A percentile compares a stretch with the other conserved stretches of the same genome.
These are phyloP conservation scores for Pomatostomus ruficeps DNA, from an alignment of 2,113 vertebrate species.

Conservation along the genomic window DNA sequence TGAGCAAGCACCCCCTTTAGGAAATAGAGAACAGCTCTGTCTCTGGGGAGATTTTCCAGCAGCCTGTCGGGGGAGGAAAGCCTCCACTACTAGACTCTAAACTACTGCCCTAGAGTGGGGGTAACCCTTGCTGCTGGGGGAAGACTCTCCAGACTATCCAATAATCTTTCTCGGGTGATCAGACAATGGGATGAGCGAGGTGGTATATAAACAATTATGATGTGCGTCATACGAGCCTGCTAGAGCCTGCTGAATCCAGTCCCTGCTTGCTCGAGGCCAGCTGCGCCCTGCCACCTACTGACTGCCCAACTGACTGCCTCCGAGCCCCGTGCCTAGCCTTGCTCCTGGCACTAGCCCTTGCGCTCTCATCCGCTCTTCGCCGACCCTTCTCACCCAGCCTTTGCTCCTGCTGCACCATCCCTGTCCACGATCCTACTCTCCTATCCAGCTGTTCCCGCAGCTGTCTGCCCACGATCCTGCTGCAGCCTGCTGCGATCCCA, in stretches of 20 bases:
- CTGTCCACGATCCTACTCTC: background rate
- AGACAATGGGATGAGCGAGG: background rate
- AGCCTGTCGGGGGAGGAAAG: background rate
- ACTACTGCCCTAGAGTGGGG: background rate
- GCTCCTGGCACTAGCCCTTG: background rate
- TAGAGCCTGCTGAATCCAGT: background rate
- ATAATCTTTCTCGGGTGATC: background rate
- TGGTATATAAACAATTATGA: background rate
- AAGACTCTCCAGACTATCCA: background rate
- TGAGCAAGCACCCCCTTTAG: background rate
- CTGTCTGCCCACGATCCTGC: background rate
- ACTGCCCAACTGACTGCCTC: background rate
- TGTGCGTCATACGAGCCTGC: background rate
- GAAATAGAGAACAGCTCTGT: background rate
- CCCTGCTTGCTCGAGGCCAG: background rate
- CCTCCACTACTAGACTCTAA: background rate
- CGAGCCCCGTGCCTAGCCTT: fast-evolving
- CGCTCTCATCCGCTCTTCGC: background rate
- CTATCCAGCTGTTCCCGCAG: background rate
- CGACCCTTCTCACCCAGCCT: background rate
- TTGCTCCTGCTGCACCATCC: background rate
- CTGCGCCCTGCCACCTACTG: background rate
- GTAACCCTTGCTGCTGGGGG: background rate
- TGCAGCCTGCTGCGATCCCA: background rate
- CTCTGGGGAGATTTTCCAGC: background rate